phyloP scores from a whole-genome alignment of 1,140 invertebrate species.

The Panulirus ornatus region DNA sequence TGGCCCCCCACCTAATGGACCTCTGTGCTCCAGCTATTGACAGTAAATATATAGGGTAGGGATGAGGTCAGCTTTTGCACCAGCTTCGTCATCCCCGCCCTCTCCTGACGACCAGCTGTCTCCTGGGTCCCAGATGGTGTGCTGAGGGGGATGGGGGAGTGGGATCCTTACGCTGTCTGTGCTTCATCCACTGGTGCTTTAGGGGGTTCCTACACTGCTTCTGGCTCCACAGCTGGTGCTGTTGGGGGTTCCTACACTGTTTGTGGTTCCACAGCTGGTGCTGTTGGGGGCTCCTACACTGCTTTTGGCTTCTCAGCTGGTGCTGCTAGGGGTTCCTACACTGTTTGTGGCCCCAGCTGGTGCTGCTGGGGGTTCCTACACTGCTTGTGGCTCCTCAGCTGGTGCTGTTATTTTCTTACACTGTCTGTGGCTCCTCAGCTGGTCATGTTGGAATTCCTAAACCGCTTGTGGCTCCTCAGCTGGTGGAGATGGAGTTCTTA shows the following conservation, averaged over 20 bases:
- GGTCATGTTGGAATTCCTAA: too few relatives aligned
- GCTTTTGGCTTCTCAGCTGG: background rate
- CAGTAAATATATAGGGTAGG: conserved; percentile 45
- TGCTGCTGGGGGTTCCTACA: too few relatives aligned
- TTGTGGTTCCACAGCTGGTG: background rate
- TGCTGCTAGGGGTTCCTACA: background rate
- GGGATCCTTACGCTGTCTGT: too few relatives aligned
- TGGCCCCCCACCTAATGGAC: conserved; percentile 34
- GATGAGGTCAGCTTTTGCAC: background rate
- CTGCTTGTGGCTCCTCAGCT: background rate
- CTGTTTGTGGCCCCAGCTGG: background rate
- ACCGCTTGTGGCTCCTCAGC: background rate
- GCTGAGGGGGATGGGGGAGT: background rate
- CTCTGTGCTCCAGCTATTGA: conserved; percentile 27
- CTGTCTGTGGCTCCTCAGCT: too few relatives aligned
- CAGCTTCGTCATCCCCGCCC: conserved; percentile 21
- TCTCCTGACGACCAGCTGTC: background rate
- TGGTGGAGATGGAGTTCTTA: too few relatives aligned
- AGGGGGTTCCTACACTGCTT: too few relatives aligned
- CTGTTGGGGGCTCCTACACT: background rate
- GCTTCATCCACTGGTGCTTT: too few relatives aligned
- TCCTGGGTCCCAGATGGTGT: background rate
- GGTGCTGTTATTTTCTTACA: background rate
- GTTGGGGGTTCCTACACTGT: background rate
- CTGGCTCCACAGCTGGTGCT: background rate